Evolutionary conservation across 2,888 invertebrate genomes (phyloP), one percentile per base, ranked within the genome.

Genomic region (Polyploca ridens): DNA sequence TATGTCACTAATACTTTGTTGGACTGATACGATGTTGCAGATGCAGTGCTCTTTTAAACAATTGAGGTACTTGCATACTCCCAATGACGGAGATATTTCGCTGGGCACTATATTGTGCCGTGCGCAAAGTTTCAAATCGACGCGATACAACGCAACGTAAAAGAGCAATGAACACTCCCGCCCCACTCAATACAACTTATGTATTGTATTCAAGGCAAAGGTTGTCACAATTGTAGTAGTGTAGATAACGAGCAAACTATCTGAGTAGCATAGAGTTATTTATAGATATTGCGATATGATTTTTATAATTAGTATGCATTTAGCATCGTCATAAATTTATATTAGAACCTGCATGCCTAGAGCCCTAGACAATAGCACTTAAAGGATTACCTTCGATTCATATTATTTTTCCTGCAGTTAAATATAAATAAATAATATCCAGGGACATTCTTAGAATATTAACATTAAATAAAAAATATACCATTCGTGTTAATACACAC

Each of bases 71-170:
- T 49, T 49, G 54, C 54, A 54, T 19, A 19, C 5, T 10, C 3
- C 54, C 54, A 14, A 7, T 1, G 35, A 16, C 49, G n/a, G 16
- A 16, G 49, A 16, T n/a, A 49, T 41, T 38, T 13, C 41, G 13
- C 41, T 41, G 13, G 41, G 41, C 13, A 41, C 5, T 2, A 4
- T 41, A 6, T 41, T 59, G 67, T 62, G 69, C 62, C 67, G 64
- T 62, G 65, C 60, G 70, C 68, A 66, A 69, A 64, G 38, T 33
- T 62, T 65, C 63, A 64, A 67, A 76, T 58, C 62, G 10, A 54
- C 54, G 19, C 54, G 27, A 27, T 27, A 27, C 27, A 54, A 54
- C 54, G 19, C 54, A 54, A 54, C 54, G 54, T 16, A 49, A 49
- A 49, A 49, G 8, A n/a, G 49, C 10, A 54, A 54, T 54, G 54